These are phyloP conservation scores for Hydropsyche tenuis DNA, from an alignment of 1,140 invertebrate species.

Conservation along the genomic window DNA sequence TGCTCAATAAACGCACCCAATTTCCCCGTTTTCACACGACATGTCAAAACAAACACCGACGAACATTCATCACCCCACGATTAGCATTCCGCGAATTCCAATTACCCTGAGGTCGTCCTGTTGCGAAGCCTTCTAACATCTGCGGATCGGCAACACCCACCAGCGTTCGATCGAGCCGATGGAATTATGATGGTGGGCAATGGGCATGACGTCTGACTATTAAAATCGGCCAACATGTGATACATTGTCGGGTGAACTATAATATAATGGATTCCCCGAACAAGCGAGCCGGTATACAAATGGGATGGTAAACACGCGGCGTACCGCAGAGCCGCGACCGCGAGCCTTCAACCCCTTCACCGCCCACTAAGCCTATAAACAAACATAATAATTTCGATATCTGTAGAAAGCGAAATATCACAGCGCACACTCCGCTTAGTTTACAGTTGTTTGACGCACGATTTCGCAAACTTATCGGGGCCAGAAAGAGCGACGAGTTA, in stretches of 20 bases:
- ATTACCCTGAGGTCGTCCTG: background rate
- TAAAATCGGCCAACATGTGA: background rate
- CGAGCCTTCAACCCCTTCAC: background rate
- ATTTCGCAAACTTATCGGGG: background rate
- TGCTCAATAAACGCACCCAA: no score
- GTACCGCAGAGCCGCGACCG: background rate
- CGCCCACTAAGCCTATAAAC: background rate
- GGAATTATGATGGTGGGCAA: background rate
- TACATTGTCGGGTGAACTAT: background rate
- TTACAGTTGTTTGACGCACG: background rate
- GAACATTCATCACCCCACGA: background rate
- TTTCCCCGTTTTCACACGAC: no score
- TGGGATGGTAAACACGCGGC: slow-evolving; percentile 29
- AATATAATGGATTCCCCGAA: slow-evolving; percentile 23
- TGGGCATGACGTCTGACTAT: background rate
- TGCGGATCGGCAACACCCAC: background rate
- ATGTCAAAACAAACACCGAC: background rate
- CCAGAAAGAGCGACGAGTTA: background rate
- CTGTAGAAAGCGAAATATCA: background rate
- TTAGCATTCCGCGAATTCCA: background rate
- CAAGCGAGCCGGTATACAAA: slow-evolving; percentile 28
- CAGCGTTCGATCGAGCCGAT: background rate
- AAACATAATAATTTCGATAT: slow-evolving; percentile 8
- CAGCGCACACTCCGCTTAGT: no score
- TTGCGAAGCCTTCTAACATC: no score